Base-by-base conservation (phyloP, 2,113 vertebrate species). In the Sterna hirundo region DNA sequence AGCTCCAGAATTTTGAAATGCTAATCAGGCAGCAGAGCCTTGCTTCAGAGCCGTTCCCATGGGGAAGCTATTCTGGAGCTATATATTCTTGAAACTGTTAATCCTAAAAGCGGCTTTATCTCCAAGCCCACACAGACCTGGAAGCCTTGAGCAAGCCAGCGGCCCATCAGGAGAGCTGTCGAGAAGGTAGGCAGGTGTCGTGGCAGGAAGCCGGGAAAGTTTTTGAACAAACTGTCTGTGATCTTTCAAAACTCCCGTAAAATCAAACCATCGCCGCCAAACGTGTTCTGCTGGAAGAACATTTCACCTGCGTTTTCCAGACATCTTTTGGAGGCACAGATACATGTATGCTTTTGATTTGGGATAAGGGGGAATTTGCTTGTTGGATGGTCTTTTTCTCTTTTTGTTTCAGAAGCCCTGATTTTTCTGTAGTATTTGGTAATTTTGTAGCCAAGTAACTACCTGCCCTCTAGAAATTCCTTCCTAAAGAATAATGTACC, bases 41-140 rank as follows among this genome's bases (percentile, higher is more conserved):
- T 66, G 58, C 83, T 83, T 92, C 83, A 76, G 83, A 92, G 76
- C 93, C 0, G 5, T 96, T 96, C 93, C 86, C 83, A 70, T 88
- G 91, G 93, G 76, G 60, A 97, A 90, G 83, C 76, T 96, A 62
- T 96, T 96, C 87, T 89, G 78, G 62, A 96, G 27, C 34, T 85
- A 16, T 55, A 25, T 75, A 51, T 85, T 94, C 82, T 64, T 68
- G 62, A 96, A 93, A 70, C 78, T 74, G 2, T 57, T 29, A 79
- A 51, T 78, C 95, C 83, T 95, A 84, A 88, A 92, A 85, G 79
- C 12, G 3, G 62, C 30, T 93, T 90, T 88, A 69, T 93, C 70
- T 94, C 54, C 52, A 83, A 89, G 66, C 92, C 93, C 87, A 90
- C 95, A 15, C 70, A 91, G 87, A 83, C 36, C 92, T 89, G 58